These are phyloP conservation scores for Candoia aspera DNA, from an alignment of 2,113 vertebrate species.

Conservation along the genomic window DNA sequence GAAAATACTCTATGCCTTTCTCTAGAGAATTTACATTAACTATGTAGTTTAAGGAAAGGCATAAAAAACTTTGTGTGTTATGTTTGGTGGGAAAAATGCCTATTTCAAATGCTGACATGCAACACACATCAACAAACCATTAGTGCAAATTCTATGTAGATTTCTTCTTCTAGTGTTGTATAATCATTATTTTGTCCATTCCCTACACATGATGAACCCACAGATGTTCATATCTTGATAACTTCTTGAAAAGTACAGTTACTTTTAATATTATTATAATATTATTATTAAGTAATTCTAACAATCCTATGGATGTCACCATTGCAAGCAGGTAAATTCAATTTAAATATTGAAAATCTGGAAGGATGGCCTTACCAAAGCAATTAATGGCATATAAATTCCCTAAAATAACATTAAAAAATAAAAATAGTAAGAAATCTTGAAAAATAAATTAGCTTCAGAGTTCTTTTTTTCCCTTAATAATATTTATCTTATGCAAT, in stretches of 20 bases:
- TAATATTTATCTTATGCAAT: neutral
- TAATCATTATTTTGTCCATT: neutral
- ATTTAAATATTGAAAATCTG: too few species aligned
- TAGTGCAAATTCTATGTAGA: neutral
- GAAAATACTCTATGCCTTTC: neutral
- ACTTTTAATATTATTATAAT: too few species aligned
- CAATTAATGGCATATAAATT: neutral
- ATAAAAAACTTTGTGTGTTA: neutral
- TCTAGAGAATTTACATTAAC: neutral
- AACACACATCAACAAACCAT: neutral
- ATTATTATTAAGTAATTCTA: too few species aligned
- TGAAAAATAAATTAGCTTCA: neutral
- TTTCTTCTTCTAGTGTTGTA: neutral
- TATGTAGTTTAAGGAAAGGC: neutral
- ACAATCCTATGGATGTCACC: too few species aligned
- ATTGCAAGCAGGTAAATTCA: too few species aligned
- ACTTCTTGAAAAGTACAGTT: too few species aligned
- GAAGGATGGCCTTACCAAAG: neutral
- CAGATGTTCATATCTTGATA: too few species aligned
- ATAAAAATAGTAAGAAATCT: neutral
- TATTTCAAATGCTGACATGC: neutral
- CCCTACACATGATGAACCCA: too few species aligned
- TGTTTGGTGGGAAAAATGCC: neutral
- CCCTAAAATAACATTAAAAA: neutral
- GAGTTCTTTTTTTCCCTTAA: neutral